Base-by-base conservation (phyloP, 2,888 invertebrate species). In the Lordiphosa andalusiaca region DNA sequence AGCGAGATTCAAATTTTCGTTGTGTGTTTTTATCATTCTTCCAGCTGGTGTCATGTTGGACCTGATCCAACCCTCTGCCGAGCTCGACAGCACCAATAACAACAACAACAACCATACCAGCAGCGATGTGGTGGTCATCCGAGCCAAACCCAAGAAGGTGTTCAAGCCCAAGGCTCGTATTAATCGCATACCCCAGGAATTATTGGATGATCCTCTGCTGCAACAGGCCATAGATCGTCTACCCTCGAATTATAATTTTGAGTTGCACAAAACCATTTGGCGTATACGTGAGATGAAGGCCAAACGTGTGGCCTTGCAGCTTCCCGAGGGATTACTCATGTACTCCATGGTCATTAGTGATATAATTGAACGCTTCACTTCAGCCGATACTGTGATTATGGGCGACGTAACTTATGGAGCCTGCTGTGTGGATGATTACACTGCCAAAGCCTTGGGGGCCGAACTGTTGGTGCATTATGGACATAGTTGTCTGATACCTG, bases 371-470 rank as follows among this genome's bases (percentile, higher is more conserved):
- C 92, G 92, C 53, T 97, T 97, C 86, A 96, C 97, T 2, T 93
- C 92, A 35, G 96, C 96, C 2, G 98, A 98, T 77, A 95, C 95
- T 0, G 93, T 99, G 46, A 98, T 99, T 65, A 97, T 99, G 97
- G 99, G 98, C 6, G 99, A 99, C 90, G 98, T 99, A 12, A 99
- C 99, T 0, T 99, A 99, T 87, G 99, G 99, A 36, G 99, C 99
- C 0, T 99, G 99, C 88, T 99, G 99, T 89, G 94, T 99, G 9
- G 99, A 99, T 88, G 99, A 99, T 90, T 95, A 94, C 87, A 97
- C 98, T 0, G 98, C 99, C 0, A 92, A 93, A 78, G 96, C 97
- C 0, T 91, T 99, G 33, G 95, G 95, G 9, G 96, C 96, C 6
- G 96, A 98, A 80, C 90, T 99, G 19, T 90, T 98, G 68, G 94